Conservation (phyloP, 2,797 vertebrate genomes). For the Hozukius guyotensis region DNA sequence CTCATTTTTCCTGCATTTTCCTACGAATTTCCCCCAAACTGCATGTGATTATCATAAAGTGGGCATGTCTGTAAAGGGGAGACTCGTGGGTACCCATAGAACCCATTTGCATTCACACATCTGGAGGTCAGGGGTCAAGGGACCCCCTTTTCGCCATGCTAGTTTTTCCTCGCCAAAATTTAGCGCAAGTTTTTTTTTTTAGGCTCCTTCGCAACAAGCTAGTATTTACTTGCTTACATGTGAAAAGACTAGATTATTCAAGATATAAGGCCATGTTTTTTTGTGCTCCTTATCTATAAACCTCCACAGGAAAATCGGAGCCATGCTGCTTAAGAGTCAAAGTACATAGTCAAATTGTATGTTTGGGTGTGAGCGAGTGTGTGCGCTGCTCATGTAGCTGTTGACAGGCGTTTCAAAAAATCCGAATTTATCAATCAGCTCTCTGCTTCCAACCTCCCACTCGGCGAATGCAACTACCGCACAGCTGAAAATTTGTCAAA, state of each 20-base stretch:
- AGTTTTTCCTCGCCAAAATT: too few relatives aligned
- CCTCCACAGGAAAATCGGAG: not conserved
- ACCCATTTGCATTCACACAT: too few relatives aligned
- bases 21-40: too few relatives aligned
- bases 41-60: too few relatives aligned
- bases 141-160: too few relatives aligned
- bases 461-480: not conserved
- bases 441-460: constrained; percentile 5
- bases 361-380: not conserved
- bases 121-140: too few relatives aligned
- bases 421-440: constrained; percentile 28
- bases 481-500: constrained; percentile 21
- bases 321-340: not conserved
- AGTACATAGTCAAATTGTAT: not conserved
- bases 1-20: too few relatives aligned
- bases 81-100: too few relatives aligned
- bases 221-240: not conserved
- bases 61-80: too few relatives aligned
- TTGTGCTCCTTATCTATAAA: not conserved
- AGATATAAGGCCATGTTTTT: not conserved
- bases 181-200: too few relatives aligned
- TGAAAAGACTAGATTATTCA: not conserved
- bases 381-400: not conserved
- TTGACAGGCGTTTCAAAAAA: not conserved
- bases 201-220: too few relatives aligned